Evolutionary conservation across 2,113 vertebrate genomes (phyloP), one percentile per base, ranked within the genome.

Genomic region (Pelecanoides urinatrix): DNA sequence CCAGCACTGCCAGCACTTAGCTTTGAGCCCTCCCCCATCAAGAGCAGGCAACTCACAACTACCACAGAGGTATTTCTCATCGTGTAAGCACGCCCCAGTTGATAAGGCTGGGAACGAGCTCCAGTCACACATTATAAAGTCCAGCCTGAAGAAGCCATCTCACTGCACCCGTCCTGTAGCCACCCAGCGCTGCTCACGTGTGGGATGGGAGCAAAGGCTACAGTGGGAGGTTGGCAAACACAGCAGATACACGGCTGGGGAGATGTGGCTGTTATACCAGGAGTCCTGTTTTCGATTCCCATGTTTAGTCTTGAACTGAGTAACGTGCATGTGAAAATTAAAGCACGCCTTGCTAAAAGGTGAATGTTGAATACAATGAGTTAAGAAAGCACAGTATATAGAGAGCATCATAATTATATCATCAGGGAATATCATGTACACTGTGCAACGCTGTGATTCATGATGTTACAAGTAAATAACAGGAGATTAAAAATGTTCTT

Each of bases 401-500:
- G 53, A 77, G 50, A 87, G n/a, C 27, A 56, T 16, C 12, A 18
- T 75, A 95, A 95, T 95, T 95, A 89, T 75, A 85, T 81, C 91
- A 94, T 92, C 73, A 81, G 70, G 76, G 83, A 85, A 70, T 94
- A 94, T 62, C 45, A 50, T 22, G 77, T 72, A 34, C 68, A 44
- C 70, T 11, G 15, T 79, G 52, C 17, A 59, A 32, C 2, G 11
- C 76, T 50, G 22, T 91, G 91, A 95, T 94, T 96, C 89, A 56
- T 55, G 42, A 82, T 66, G 44, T 76, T 95, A 61, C 66, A 76
- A 95, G 66, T 62, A 94, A 95, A 92, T 91, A 94, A 96, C 40
- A 91, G 47, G 47, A 96, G 92, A 94, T 92, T 89, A 66, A 94
- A 95, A 94, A 65, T 38, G 40, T 79, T 92, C 76, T 76, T 78